Conservation (phyloP, 2,888 invertebrate species). For the Sphecodes monilicornis region DNA sequence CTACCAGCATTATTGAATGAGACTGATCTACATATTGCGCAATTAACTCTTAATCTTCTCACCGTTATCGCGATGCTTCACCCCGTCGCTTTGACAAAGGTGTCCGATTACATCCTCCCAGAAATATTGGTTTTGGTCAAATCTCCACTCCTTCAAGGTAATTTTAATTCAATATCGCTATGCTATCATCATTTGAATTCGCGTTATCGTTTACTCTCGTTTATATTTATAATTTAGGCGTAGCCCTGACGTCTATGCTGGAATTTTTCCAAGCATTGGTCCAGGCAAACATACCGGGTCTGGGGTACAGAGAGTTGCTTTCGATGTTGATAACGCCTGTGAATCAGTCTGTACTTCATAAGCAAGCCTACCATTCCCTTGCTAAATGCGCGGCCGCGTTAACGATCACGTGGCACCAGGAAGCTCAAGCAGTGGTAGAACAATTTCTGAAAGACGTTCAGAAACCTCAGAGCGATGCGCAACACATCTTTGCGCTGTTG, state of each 20-base stretch:
- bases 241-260: conserved; percentile 95
- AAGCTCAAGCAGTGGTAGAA: conserved; percentile 89
- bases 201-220: background rate
- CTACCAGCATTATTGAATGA: conserved; percentile 96
- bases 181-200: background rate
- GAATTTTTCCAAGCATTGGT: conserved; percentile 97
- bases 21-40: conserved; percentile 98
- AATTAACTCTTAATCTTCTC: conserved; percentile 93
- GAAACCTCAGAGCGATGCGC: conserved; percentile 90
- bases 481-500: conserved; percentile 96
- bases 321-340: conserved; percentile 91
- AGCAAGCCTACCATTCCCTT: conserved; percentile 96
- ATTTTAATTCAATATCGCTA: background rate
- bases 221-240: conserved; percentile 86
- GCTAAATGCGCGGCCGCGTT: conserved; percentile 98
- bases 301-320: conserved; percentile 93
- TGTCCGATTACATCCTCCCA: conserved; percentile 91
- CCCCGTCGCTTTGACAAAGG: conserved; percentile 91
- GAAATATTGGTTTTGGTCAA: conserved; percentile 94
- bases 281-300: conserved; percentile 91
- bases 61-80: conserved; percentile 93
- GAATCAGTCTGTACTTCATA: conserved; percentile 83
- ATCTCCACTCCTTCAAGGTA: conserved; percentile 96
- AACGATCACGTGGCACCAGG: conserved; percentile 91
- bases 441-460: conserved; percentile 90